These are phyloP conservation scores for Plecturocebus donacophilus DNA, from an alignment of 2,113 vertebrate species.

Conservation along the genomic window DNA sequence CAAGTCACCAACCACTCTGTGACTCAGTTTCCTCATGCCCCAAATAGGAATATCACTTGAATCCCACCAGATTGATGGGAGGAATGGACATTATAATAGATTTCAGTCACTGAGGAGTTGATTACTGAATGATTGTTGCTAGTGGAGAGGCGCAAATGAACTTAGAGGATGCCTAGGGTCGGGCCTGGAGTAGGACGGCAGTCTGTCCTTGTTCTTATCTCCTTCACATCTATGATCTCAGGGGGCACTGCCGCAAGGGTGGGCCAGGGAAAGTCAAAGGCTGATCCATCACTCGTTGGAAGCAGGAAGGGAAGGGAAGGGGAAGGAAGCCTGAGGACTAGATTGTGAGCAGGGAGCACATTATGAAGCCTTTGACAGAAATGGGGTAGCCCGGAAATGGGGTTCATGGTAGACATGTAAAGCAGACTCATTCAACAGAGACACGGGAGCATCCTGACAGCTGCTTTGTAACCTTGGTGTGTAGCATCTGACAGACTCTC, in stretches of 20 bases:
- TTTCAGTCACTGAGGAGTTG: too few relatives aligned
- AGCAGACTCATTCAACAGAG: not conserved
- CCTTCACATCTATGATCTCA: not conserved
- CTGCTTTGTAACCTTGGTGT: not conserved
- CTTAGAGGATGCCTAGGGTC: not conserved
- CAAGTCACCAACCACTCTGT: not conserved
- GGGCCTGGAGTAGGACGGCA: fast-evolving
- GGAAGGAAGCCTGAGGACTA: not conserved
- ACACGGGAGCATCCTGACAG: not conserved
- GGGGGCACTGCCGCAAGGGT: fast-evolving
- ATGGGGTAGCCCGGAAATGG: not conserved
- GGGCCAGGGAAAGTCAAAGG: fast-evolving
- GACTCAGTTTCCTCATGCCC: not conserved
- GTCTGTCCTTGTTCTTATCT: not conserved
- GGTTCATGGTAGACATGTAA: not conserved
- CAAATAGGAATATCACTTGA: not conserved
- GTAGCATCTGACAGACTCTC: not conserved
- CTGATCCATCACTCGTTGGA: not conserved
- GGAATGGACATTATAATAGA: fast-evolving
- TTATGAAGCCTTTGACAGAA: slow-evolving; percentile 7
- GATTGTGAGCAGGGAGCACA: not conserved
- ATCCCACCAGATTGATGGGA: not conserved
- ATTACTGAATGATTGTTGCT: not conserved
- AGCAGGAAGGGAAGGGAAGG: not conserved
- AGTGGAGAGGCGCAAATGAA: not conserved